Conservation (phyloP, 2,797 vertebrate genomes). For the Spea hammondii region DNA sequence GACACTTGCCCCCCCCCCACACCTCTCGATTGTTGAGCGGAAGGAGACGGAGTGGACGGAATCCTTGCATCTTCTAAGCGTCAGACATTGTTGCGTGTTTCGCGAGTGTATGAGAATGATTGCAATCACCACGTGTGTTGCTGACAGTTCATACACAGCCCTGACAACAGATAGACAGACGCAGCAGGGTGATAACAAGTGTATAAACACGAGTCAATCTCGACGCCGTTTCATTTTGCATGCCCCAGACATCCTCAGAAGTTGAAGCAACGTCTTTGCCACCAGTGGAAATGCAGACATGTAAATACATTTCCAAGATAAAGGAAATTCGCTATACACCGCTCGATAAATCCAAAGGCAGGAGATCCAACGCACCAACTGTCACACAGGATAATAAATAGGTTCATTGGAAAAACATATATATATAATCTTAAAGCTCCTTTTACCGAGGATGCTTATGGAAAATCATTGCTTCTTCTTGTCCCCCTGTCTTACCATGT, state of each 20-base stretch:
- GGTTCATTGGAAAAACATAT: no score
- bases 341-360: no score
- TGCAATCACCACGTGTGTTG: background rate
- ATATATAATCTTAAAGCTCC: no score
- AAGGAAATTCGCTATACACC: no score
- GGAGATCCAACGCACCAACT: no score
- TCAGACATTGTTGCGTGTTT: background rate
- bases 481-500: no score
- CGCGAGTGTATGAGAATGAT: background rate
- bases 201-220: constrained; percentile 53
- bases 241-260: background rate
- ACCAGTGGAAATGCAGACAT: background rate
- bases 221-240: background rate
- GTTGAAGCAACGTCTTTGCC: constrained; percentile 40
- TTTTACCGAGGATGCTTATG: no score
- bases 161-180: constrained; percentile 7
- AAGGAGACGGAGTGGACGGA: background rate
- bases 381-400: no score
- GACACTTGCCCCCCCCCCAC: background rate
- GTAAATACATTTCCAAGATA: no score
- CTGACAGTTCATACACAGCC: background rate
- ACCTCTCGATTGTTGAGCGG: background rate
- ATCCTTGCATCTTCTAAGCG: background rate
- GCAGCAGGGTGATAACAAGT: constrained; percentile 14
- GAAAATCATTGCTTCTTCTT: no score